phyloP scores from a whole-genome alignment of 2,797 vertebrate genomes.

The Coluber constrictor region DNA sequence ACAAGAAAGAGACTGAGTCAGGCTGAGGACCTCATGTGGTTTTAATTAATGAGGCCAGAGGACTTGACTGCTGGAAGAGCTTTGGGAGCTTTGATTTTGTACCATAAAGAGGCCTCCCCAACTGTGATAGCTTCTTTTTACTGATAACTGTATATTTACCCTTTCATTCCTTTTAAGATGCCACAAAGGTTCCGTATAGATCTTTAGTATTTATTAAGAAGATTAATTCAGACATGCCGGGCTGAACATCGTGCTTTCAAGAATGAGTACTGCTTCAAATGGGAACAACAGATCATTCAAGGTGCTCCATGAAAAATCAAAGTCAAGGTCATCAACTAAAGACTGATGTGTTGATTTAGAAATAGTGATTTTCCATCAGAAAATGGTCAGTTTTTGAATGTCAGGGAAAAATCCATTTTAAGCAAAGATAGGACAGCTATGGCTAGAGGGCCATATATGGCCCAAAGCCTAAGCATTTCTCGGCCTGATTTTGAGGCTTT shows the following conservation, averaged over 20 bases:
- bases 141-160: constrained; percentile 6
- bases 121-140: constrained; percentile 7
- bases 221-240: neutral
- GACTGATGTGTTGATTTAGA: neutral
- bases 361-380: neutral
- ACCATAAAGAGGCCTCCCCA: neutral
- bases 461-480: neutral
- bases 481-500: neutral
- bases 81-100: constrained; percentile 13
- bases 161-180: constrained; percentile 3
- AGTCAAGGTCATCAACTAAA: neutral
- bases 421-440: neutral
- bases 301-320: neutral
- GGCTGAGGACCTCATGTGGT: neutral
- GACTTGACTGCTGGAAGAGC: neutral
- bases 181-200: neutral
- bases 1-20: neutral
- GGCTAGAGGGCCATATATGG: neutral
- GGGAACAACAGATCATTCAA: neutral
- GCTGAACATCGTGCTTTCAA: neutral
- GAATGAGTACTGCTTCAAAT: neutral
- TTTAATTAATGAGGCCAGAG: constrained; percentile 18
- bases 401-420: neutral
- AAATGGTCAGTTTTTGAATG: neutral
- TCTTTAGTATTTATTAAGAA: neutral